Base-by-base conservation (phyloP, 1,140 invertebrate genomes). In the Akabosia matsudoensis region DNA sequence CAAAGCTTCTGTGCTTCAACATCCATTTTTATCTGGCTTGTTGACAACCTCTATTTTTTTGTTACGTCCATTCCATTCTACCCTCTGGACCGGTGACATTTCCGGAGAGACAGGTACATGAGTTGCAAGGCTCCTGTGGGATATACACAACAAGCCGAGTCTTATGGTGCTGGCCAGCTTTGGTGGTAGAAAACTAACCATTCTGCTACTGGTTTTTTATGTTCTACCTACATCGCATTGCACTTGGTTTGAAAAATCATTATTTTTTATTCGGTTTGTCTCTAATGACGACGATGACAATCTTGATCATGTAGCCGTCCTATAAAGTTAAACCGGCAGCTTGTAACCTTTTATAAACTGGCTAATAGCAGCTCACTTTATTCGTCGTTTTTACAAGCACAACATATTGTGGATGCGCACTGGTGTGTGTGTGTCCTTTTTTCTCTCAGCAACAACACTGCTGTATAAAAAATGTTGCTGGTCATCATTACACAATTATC, bases 301-400 rank as follows among this genome's bases (percentile, higher is more conserved):
- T 67, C 61, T 22, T 67, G 61, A 67, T 67, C 26, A 67, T 67
- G 61, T 67, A 30, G 61, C 61, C 2, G n/a, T 67, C 3, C 13
- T 67, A 67, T 67, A 67, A 67, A 67, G 61, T 67, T 10, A 67
- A 67, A 67, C 61, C 61, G 61, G 61, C 61, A 67, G 61, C 61
- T 31, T 30, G 61, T 28, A 67, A 67, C 61, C 31, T 67, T 30
- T 30, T 30, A 10, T 10, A 10, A 24, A 67, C 10, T 30, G 4
- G n/a, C 54, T 22, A 16, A 13, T 22, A 56, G 7, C 37, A 45
- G 37, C 18, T 45, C 37, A 45, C 7, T 45, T 18, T 18, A 7
- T 45, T 18, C 18, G 37, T 18, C 37, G 37, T 45, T 45, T 10
- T 10, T 45, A 45, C 7, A 45, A 45, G 18, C 7, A 45, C 18